Evolutionary conservation across 2,797 vertebrate genomes (phyloP).

Genomic region (Xiphophorus birchmanni): DNA sequence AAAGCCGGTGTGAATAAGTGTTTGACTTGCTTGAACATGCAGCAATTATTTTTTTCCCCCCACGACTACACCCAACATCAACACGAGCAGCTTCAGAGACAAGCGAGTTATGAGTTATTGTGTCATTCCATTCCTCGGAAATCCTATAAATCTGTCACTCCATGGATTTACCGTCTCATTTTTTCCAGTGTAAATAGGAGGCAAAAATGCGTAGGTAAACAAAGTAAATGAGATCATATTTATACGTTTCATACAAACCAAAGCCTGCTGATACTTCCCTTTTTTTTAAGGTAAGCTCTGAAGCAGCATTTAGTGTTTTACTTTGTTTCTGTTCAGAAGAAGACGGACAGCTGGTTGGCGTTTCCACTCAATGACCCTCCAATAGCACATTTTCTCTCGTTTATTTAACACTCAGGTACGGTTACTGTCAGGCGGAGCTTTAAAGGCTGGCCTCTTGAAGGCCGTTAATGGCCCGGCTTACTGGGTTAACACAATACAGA

Average conservation of each 20-base stretch:
- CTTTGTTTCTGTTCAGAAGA: not conserved
- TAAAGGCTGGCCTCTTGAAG: conserved; percentile 36
- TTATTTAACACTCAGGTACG: not conserved
- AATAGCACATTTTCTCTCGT: not conserved
- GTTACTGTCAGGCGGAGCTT: conserved; percentile 22
- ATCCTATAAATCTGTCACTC: not conserved
- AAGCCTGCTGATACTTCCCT: not conserved
- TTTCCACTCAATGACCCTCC: not conserved
- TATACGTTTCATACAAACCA: not conserved
- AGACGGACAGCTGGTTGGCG: not conserved
- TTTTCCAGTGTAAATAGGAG: not conserved
- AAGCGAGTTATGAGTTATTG: conserved; percentile 2
- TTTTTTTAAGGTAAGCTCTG: not conserved
- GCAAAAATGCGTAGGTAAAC: not conserved
- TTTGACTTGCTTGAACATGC: conserved; percentile 19
- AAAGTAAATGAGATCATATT: not conserved
- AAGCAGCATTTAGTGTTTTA: not conserved
- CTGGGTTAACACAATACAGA: conserved; percentile 55
- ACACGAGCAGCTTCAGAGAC: not conserved
- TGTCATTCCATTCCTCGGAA: not conserved
- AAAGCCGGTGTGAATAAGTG: not conserved
- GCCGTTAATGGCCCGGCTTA: conserved; percentile 40
- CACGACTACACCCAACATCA: not conserved
- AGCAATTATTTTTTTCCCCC: not conserved
- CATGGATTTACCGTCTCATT: not conserved